Evolutionary conservation across 2,113 vertebrate species (phyloP).

Genomic region (Tragulus kanchil): DNA sequence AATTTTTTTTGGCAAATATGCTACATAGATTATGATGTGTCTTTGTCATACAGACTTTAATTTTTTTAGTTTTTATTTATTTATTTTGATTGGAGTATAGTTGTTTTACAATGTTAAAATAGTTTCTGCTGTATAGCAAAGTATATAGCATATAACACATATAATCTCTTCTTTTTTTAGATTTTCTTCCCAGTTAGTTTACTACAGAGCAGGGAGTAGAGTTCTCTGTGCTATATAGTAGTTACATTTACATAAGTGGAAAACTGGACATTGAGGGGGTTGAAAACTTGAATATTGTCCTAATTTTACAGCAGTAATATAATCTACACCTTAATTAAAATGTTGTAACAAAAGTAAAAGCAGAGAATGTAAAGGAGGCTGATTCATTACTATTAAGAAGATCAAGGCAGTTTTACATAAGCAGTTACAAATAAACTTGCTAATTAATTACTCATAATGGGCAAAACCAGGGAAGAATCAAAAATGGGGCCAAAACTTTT

Average conservation of each 20-base stretch:
- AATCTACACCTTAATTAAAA: background rate
- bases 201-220: background rate
- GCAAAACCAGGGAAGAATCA: background rate
- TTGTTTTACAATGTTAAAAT: background rate
- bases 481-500: background rate
- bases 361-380: background rate
- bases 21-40: background rate
- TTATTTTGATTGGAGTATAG: background rate
- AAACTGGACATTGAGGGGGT: background rate
- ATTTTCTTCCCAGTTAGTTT: background rate
- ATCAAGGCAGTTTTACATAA: slow-evolving; percentile 13
- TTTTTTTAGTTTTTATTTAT: background rate
- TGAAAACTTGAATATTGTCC: background rate
- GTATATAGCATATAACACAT: background rate
- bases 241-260: background rate
- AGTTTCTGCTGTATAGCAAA: background rate
- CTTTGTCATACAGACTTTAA: background rate
- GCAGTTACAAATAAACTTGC: background rate
- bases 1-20: background rate
- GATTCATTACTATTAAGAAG: background rate
- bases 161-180: background rate
- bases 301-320: background rate
- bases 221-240: background rate
- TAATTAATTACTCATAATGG: slow-evolving; percentile 1
- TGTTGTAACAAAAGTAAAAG: background rate